These are phyloP conservation scores for Beris morrisii DNA, from an alignment of 2,888 invertebrate species.

Conservation along the genomic window DNA sequence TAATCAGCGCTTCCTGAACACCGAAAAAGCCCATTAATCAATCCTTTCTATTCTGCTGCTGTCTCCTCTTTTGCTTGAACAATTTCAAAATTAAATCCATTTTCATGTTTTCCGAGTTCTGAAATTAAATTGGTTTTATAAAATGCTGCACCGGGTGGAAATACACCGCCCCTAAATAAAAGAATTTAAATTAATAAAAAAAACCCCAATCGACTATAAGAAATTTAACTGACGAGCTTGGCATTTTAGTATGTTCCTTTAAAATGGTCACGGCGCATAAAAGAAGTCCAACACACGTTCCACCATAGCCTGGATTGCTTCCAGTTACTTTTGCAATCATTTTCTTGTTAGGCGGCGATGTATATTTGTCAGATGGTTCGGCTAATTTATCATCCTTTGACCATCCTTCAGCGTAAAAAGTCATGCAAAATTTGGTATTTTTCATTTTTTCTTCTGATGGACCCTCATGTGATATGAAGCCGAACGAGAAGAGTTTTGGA, in stretches of 20 bases:
- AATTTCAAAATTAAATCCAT: constrained; percentile 73
- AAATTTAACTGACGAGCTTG: constrained; percentile 62
- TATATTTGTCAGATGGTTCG: constrained; percentile 58
- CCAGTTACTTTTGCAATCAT: constrained; percentile 65
- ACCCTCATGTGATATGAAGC: constrained; percentile 67
- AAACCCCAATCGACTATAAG: background rate
- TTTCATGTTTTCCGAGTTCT: constrained; percentile 65
- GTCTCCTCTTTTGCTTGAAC: constrained; percentile 41
- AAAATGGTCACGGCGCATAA: constrained; percentile 75
- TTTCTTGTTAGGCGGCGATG: constrained; percentile 64
- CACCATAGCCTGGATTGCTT: constrained; percentile 70
- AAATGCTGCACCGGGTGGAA: constrained; percentile 85
- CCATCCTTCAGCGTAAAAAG: constrained; percentile 81
- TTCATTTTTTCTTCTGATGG: constrained; percentile 65
- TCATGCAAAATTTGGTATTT: constrained; percentile 66
- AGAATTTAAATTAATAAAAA: background rate
- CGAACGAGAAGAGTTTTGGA: constrained; percentile 72
- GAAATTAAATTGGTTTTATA: constrained; percentile 75
- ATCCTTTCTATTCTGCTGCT: background rate
- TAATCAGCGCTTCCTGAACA: too few relatives aligned
- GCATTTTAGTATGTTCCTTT: constrained; percentile 74
- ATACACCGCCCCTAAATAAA: constrained; percentile 76
- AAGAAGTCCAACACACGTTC: constrained; percentile 74
- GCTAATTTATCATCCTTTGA: constrained; percentile 60
- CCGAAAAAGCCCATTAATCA: too few relatives aligned